These are phyloP conservation scores for Chanos chanos DNA, from an alignment of 2,797 vertebrate species.

Conservation along the genomic window DNA sequence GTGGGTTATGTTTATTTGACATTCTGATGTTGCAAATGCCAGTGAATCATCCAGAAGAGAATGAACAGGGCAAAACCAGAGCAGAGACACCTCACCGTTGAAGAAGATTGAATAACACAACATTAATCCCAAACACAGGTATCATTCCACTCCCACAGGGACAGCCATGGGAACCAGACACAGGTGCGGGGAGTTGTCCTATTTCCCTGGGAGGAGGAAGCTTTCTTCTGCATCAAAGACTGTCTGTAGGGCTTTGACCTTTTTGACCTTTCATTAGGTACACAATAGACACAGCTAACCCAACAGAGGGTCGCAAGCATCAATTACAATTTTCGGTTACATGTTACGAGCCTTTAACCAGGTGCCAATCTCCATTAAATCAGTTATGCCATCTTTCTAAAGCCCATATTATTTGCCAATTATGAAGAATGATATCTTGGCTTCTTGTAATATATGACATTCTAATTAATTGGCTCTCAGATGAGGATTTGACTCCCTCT, in stretches of 20 bases:
- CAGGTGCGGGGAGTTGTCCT: slow-evolving; percentile 10
- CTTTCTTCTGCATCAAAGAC: slow-evolving; percentile 22
- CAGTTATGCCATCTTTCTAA: slow-evolving; percentile 66
- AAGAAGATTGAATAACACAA: no score
- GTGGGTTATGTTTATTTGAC: no score
- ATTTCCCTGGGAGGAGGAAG: slow-evolving; percentile 11
- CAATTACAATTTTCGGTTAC: slow-evolving; percentile 49
- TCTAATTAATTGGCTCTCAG: slow-evolving; percentile 72
- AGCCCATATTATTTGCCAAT: slow-evolving; percentile 73
- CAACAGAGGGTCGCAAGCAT: slow-evolving; percentile 56
- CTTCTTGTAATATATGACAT: slow-evolving; percentile 67
- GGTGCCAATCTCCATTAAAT: slow-evolving; percentile 75
- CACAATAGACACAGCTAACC: slow-evolving; percentile 44
- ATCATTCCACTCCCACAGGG: no score
- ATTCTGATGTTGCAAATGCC: no score
- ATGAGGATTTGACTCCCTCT: slow-evolving; percentile 64
- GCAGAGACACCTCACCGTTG: no score
- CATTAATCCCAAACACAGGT: no score
- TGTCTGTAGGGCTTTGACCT: slow-evolving; percentile 15
- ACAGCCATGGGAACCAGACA: slow-evolving; percentile 25
- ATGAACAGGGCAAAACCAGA: no score
- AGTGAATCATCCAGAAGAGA: no score
- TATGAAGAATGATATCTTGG: slow-evolving; percentile 71
- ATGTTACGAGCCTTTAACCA: slow-evolving; percentile 42
- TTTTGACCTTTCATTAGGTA: slow-evolving; percentile 22